Evolutionary conservation across 2,797 vertebrate species (phyloP), one percentile per base, ranked within the genome.

Genomic region (Atherinosoma microstoma): DNA sequence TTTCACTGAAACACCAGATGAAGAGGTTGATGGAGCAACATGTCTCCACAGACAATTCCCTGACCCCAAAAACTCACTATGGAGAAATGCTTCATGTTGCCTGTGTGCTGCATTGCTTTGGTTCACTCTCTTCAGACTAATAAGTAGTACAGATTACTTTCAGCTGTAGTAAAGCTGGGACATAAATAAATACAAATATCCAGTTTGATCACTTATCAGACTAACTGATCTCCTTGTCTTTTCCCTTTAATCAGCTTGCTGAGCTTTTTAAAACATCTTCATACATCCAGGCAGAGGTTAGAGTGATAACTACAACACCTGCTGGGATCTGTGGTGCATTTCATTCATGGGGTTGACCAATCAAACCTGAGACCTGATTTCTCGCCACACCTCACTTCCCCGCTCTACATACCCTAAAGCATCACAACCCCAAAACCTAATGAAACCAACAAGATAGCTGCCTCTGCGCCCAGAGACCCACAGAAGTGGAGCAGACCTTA

Each of bases 401-500:
- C 73, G 65, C 80, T 84, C 78, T 90, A 90, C 89, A 86, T 91
- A 86, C 84, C 92, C 92, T 87, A 70, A 78, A 91, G 93, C 91
- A 66, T 76, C 61, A 60, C 80, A 88, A 79, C 78, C 88, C 83
- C 82, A 71, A 91, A 89, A 92, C 81, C 83, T 90, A 92, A 92
- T 90, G 87, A 89, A 93, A 91, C 85, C 89, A 88, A 88, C 87
- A 87, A 82, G 82, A 88, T 84, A 70, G 85, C 85, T 77, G 78
- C 47, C 82, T 83, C 84, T 84, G 86, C 29, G 86, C 90, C 87
- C 84, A 90, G 91, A 92, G 93, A 93, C 89, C 58, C 34, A 75
- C 73, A 86, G 87, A 94, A 93, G 84, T 93, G 78, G 91, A 93
- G 89, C 93, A 92, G 78, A 89, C 89, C 87, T 81, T 80, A 87